Evolutionary conservation across 2,797 vertebrate species (phyloP), one percentile per base, ranked within the genome.

Genomic region (Graptemys geographica): DNA sequence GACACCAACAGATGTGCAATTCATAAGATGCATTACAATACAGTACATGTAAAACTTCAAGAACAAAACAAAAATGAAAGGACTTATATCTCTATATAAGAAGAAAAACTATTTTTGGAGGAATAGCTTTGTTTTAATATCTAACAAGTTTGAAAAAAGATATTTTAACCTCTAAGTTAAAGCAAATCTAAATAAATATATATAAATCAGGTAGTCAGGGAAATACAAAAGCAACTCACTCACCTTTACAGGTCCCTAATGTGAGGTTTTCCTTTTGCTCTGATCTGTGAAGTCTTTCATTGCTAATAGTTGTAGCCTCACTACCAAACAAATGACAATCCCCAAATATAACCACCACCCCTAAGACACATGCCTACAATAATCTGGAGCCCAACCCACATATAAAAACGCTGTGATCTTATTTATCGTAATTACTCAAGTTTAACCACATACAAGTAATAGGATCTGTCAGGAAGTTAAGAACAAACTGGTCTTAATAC

Each of bases 351-450:
- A 94, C 69, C 88, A 91, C 51, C 94, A 55, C 93, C 96, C 95
- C 93, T 94, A 90, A 96, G 69, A 41, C 94, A 96, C 94, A 94
- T 3, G 5, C 90, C 91, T 83, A 88, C 28, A 95, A 94, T 95
- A 89, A 97, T 95, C 94, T 87, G 94, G 90, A 97, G 95, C 96
- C 95, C 96, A 93, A 69, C 97, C 97, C 97, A 97, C 91, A 96
- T 95, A 97, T 49, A 95, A 92, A 94, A 95, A 90, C 83, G 93
- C 28, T 95, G 88, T 94, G 95, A 96, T 47, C 49, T 62, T 87
- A 88, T 89, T 95, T 95, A 88, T 90, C 79, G 51, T 86, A 96
- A 97, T 94, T 97, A 93, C 90, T 92, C 76, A 79, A 82, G 86
- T 59, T 94, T 89, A 93, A 89, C 86, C 89, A 89, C 91, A 82